Conservation (phyloP, 2,888 invertebrate genomes). For the Agrotis segetum region DNA sequence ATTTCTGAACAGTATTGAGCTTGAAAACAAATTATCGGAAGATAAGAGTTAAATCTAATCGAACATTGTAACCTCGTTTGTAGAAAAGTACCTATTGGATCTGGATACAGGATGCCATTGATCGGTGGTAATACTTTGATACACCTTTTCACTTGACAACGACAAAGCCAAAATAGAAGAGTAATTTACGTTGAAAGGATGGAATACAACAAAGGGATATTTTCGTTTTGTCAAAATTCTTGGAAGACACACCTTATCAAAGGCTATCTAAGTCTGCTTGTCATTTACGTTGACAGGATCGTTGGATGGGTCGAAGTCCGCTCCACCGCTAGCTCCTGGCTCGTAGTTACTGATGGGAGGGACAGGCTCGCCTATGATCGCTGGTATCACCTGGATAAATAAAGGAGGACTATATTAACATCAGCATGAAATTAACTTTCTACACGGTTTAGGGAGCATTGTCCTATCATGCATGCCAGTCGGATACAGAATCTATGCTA, state of each 20-base stretch:
- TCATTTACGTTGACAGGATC: conserved; percentile 68
- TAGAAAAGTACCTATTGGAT: too few relatives aligned
- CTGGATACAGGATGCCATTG: too few relatives aligned
- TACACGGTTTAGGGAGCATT: not conserved
- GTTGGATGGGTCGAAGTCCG: conserved; percentile 68
- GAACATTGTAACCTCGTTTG: not conserved
- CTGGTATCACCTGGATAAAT: conserved; percentile 74
- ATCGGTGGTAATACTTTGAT: too few relatives aligned
- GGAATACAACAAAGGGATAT: not conserved
- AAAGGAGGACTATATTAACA: not conserved
- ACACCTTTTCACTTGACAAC: too few relatives aligned
- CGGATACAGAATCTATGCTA: too few relatives aligned
- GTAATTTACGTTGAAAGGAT: not conserved
- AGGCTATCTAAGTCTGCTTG: conserved; percentile 27
- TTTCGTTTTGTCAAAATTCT: conserved; percentile 4
- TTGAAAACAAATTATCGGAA: too few relatives aligned
- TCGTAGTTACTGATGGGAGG: conserved; percentile 44
- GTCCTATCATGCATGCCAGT: not conserved
- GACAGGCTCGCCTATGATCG: conserved; percentile 74
- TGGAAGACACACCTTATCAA: conserved; percentile 7
- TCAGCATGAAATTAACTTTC: not conserved
- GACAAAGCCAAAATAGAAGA: not conserved
- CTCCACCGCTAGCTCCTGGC: conserved; percentile 43
- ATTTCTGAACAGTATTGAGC: too few relatives aligned
- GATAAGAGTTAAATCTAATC: not conserved